phyloP scores from a whole-genome alignment of 2,797 vertebrate genomes.

The Crax fasciolata region DNA sequence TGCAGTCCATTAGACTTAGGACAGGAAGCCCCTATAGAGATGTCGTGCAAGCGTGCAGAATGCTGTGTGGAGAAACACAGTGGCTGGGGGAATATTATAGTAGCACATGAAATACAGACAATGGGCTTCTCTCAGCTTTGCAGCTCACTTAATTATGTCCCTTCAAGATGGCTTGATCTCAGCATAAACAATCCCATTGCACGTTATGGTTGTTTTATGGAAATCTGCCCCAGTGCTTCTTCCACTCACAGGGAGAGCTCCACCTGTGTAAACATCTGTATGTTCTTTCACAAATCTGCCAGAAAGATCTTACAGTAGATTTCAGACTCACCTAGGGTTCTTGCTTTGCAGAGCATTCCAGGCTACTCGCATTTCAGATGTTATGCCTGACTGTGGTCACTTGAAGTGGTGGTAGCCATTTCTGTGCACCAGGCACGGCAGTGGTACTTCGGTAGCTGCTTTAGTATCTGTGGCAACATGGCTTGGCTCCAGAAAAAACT shows the following conservation, averaged over 20 bases:
- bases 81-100: not conserved
- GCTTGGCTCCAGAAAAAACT: not conserved
- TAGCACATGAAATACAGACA: not conserved
- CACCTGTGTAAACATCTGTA: not conserved
- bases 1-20: not conserved
- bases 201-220: accelerated
- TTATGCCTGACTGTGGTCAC: not conserved
- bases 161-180: not conserved
- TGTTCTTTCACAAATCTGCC: not conserved
- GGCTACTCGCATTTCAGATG: not conserved
- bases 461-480: not conserved
- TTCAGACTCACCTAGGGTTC: not conserved
- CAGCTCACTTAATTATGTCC: not conserved
- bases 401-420: not conserved
- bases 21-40: not conserved
- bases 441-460: not conserved
- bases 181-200: not conserved
- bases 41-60: not conserved
- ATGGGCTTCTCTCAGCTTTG: not conserved
- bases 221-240: not conserved
- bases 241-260: not conserved
- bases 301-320: not conserved
- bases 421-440: not conserved
- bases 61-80: not conserved
- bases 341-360: not conserved